Evolutionary conservation across 2,888 invertebrate genomes (phyloP).

Genomic region (Euproctis similis): DNA sequence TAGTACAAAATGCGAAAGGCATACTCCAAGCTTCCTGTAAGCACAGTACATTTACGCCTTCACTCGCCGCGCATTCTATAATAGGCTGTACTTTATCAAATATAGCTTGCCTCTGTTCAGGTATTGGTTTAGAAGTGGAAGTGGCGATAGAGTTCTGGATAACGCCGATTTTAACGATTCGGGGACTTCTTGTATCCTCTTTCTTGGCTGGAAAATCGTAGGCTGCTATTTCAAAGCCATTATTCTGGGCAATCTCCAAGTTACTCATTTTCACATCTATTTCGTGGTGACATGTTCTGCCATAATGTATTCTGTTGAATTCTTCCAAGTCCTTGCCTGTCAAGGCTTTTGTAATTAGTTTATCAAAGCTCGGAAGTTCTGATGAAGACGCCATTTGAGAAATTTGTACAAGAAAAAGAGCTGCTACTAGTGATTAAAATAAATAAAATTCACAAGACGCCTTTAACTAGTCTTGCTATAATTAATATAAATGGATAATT

Average conservation of each 20-base stretch:
- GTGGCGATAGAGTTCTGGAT: constrained; percentile 90
- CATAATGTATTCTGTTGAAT: constrained; percentile 86
- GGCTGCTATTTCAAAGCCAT: constrained; percentile 84
- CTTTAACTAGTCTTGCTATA: too few relatives aligned
- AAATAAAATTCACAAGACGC: too few relatives aligned
- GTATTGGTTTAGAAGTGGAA: constrained; percentile 83
- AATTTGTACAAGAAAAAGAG: neutral
- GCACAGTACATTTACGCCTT: constrained; percentile 92
- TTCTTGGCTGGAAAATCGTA: constrained; percentile 80
- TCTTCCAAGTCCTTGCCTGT: constrained; percentile 73
- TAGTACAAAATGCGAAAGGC: constrained; percentile 99
- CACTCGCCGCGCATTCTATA: constrained; percentile 84
- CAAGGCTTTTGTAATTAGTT: constrained; percentile 36
- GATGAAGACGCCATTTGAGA: constrained; percentile 33
- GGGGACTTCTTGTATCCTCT: constrained; percentile 83
- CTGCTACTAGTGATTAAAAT: too few relatives aligned
- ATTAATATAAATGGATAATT: too few relatives aligned
- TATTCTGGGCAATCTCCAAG: constrained; percentile 55
- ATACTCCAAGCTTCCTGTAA: constrained; percentile 99
- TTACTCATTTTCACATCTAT: constrained; percentile 71
- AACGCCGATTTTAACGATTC: constrained; percentile 86
- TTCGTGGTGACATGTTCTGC: constrained; percentile 76
- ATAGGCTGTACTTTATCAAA: constrained; percentile 83
- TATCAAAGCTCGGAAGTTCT: constrained; percentile 51
- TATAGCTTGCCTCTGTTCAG: constrained; percentile 85